Evolutionary conservation across 2,797 vertebrate species (phyloP), one percentile per base, ranked within the genome.

Genomic region (Sebastes taczanowskii): DNA sequence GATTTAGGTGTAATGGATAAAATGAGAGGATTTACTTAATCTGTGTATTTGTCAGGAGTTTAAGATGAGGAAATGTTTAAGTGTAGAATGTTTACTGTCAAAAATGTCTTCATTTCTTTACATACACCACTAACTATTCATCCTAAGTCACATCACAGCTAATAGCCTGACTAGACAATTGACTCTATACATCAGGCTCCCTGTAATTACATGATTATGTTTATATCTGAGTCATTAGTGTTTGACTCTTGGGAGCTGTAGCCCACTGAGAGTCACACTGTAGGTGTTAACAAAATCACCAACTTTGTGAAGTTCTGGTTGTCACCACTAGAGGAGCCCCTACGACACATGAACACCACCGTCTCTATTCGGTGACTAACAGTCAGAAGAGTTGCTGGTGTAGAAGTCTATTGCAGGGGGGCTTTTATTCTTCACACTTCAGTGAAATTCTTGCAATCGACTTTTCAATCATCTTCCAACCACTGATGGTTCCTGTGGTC

Each of bases 291-390:
- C 10, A 67, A 30, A 55, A 10, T 27, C 53, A 30, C 8, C 9
- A 49, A 25, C 4, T 32, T 61, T 42, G 29, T 90, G 92, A 77
- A 82, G 82, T 93, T 88, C 74, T 13, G 3, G 1, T 13, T 83
- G 46, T 69, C 70, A 52, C 94, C 96, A 95, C 94, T 86, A 95
- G 96, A 94, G 95, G 96, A 93, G 91, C 92, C 91, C 92, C 85
- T 86, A 78, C 52, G 27, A 92, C 93, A 94, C 90, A 66, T 32
- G 74, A 91, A 82, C 70, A 34, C 62, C 66, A 34, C 65, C 27
- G 49, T 61, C 52, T 11, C 0, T 25, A 1, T 34, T 67, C 23
- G 30, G 60, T 18, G 42, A 61, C 22, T 11, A 42, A 55, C 38
- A 59, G 61, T 58, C 20, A 42, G 16, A 77, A 25, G 67, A 55